Percentiles rank a stretch among this genome's conserved stretches.
phyloP scores from a whole-genome alignment of 2,888 invertebrate species.

The Acronicta psi region DNA sequence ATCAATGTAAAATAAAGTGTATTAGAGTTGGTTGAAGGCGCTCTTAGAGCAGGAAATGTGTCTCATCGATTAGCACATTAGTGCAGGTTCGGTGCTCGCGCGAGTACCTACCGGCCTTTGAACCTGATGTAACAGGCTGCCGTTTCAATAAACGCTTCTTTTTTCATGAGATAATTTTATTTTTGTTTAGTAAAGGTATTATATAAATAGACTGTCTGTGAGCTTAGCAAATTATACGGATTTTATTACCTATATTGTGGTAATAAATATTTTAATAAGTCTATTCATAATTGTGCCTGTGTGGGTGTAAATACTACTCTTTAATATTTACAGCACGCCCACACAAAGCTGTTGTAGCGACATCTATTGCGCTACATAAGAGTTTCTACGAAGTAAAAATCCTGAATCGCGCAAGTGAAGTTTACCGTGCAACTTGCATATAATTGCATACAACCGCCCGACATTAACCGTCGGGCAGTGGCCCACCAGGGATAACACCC shows the following conservation, averaged over 20 bases:
- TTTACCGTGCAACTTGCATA: no score
- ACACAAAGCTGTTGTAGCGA: no score
- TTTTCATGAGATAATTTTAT: slow-evolving; percentile 45
- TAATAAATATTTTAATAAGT: neutral
- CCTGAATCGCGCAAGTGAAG: no score
- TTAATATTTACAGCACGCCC: no score
- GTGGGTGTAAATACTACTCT: no score
- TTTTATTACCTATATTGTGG: no score
- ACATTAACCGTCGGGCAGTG: no score
- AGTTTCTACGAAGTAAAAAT: no score
- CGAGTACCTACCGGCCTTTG: slow-evolving; percentile 60
- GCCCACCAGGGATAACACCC: no score
- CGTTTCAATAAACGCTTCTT: slow-evolving; percentile 41
- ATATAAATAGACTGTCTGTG: neutral
- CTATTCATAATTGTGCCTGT: neutral
- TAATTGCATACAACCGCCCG: no score
- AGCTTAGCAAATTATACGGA: no score
- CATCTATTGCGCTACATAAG: no score
- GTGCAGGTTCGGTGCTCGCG: slow-evolving; percentile 73
- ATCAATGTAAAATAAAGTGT: slow-evolving; percentile 63
- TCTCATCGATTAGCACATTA: slow-evolving; percentile 78
- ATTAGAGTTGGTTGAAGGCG: slow-evolving; percentile 61
- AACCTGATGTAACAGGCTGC: slow-evolving; percentile 54
- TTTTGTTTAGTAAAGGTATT: neutral
- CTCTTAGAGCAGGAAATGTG: slow-evolving; percentile 75